Conservation (phyloP, 2,797 vertebrate genomes). For the Characodon lateralis region DNA sequence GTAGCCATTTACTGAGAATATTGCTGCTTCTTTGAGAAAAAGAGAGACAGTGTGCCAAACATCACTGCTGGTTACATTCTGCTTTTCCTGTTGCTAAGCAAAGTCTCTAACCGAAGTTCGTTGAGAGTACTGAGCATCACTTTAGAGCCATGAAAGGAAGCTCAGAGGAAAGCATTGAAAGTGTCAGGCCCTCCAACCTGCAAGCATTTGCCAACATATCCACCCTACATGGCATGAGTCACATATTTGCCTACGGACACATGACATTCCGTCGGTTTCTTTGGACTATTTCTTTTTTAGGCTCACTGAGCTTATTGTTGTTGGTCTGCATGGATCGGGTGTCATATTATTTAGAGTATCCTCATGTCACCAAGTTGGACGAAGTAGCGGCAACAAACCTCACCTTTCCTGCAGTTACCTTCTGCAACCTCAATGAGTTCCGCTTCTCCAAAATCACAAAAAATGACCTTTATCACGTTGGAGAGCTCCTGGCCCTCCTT, state of each 20-base stretch:
- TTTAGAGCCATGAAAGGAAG: constrained; percentile 83
- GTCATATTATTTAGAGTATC: constrained; percentile 87
- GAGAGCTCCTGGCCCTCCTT: constrained; percentile 87
- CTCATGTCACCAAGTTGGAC: constrained; percentile 86
- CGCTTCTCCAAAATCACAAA: constrained; percentile 89
- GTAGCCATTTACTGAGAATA: constrained; percentile 63
- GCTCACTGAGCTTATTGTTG: constrained; percentile 84
- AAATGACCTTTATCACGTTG: constrained; percentile 91
- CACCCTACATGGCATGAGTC: constrained; percentile 90
- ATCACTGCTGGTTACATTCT: constrained; percentile 58
- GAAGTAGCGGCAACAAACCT: constrained; percentile 87
- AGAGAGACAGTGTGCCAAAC: constrained; percentile 59
- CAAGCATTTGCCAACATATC: constrained; percentile 88
- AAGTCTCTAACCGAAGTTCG: constrained; percentile 75
- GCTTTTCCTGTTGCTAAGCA: constrained; percentile 76
- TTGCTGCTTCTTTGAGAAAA: constrained; percentile 54
- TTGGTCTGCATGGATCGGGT: constrained; percentile 88
- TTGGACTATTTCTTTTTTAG: constrained; percentile 87
- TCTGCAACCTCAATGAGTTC: constrained; percentile 92
- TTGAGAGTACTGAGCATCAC: constrained; percentile 51
- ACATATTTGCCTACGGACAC: constrained; percentile 88
- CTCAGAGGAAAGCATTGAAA: constrained; percentile 87
- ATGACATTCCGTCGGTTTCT: constrained; percentile 88
- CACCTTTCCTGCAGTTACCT: constrained; percentile 88
- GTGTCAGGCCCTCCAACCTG: constrained; percentile 84